Conservation (phyloP, 1,140 invertebrate species). For the Drosophila sproati region DNA sequence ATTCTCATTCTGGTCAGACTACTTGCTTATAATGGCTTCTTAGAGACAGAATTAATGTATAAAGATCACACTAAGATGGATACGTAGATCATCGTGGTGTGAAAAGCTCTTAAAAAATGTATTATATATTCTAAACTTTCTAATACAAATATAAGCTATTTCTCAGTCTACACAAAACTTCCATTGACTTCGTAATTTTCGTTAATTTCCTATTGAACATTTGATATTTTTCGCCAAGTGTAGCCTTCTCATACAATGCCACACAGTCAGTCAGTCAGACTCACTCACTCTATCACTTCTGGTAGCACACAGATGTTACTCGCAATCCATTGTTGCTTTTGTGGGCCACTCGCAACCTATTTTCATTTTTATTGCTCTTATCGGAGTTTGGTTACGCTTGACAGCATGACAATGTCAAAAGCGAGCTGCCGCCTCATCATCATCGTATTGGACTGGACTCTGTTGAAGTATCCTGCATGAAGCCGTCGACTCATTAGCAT, state of each 20-base stretch:
- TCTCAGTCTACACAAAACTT: too few relatives aligned
- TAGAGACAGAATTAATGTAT: too few relatives aligned
- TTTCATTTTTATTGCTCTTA: conserved; percentile 82
- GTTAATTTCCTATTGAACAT: too few relatives aligned
- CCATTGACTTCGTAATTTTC: background rate
- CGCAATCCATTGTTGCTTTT: conserved; percentile 59
- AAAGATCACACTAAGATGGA: too few relatives aligned
- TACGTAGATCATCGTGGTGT: too few relatives aligned
- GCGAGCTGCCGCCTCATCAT: conserved; percentile 38
- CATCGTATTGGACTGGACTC: conserved; percentile 55
- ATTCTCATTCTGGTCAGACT: too few relatives aligned
- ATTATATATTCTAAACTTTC: too few relatives aligned
- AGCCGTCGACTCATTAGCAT: conserved; percentile 51
- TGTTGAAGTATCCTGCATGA: conserved; percentile 22
- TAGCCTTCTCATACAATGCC: conserved; percentile 17
- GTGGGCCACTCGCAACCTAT: conserved; percentile 60
- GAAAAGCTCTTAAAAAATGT: too few relatives aligned
- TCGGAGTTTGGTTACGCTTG: conserved; percentile 83
- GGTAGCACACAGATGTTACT: conserved; percentile 61
- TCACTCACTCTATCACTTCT: conserved; percentile 13
- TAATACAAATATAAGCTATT: too few relatives aligned
- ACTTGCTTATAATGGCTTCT: too few relatives aligned
- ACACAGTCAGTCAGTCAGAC: background rate
- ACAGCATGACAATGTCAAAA: conserved; percentile 78
- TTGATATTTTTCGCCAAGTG: conserved; percentile 37